Base-by-base conservation (phyloP, 1,140 invertebrate species). In the Eurosta solidaginis region DNA sequence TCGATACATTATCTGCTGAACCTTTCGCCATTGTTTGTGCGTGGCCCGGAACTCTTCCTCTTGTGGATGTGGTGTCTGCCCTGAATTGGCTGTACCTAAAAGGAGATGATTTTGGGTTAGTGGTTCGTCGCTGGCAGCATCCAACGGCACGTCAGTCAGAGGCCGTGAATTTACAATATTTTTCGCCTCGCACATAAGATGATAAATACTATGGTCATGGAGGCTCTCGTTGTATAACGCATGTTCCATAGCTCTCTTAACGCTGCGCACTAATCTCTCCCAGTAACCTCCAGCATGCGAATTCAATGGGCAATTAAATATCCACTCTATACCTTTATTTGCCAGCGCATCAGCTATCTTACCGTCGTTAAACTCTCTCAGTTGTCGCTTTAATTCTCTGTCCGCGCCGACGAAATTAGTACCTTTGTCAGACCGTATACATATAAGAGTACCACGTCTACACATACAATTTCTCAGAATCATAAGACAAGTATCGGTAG, bases 151-250 rank as follows among this genome's bases (percentile, higher is more conserved):
- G 27, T 84, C 79, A 5, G 80, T 82, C 14, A 84, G 73, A 25
- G 82, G 81, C 22, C 84, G 77, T 2, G 50, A 52, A 77, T 84
- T 84, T 3, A 83, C 79, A 0, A 81, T 74, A 74, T 82, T 77
- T 63, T 84, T 80, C 2, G 78, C 81, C 76, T 83, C 83, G 7
- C 79, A 68, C 49, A 84, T 49, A 6, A 82, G 10, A 14, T 80
- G 81, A 20, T 49, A 36, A 10, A 85, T 54, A 1, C 79, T 68
- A 54, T 84, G 81, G 22, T 82, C 82, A 3, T 73, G 54, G 9
- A 81, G 81, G 0, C 74, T 54, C 40, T 50, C 54, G 5, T 82
- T 80, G 0, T 79, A 49, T 0, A 85, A 63, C 0, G 78, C 79
- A 0, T 77, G 77, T 14, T 33, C 17, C 9, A 85, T 77, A 0